These are phyloP conservation scores for Atherinosoma microstoma DNA, from an alignment of 2,797 vertebrate genomes.

Conservation along the genomic window DNA sequence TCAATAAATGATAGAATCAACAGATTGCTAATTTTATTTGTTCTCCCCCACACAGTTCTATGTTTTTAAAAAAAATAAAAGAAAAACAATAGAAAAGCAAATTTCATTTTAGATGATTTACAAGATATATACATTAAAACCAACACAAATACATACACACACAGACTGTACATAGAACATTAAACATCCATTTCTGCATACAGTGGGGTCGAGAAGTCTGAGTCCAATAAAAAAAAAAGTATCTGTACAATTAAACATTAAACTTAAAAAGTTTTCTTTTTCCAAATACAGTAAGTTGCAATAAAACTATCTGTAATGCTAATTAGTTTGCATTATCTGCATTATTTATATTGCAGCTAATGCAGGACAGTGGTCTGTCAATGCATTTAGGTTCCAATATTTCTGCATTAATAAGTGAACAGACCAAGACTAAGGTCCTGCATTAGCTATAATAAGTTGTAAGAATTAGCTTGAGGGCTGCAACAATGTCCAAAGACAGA, in stretches of 20 bases:
- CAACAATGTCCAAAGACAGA: neutral
- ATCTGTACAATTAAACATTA: neutral
- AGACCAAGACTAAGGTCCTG: neutral
- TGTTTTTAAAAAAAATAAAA: conserved; percentile 58
- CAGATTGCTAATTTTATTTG: conserved; percentile 39
- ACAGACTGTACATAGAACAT: conserved; percentile 70
- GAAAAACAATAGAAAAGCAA: conserved; percentile 60
- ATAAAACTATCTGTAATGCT: neutral
- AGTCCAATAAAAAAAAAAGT: conserved; percentile 21
- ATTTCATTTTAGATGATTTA: conserved; percentile 61
- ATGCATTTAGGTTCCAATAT: neutral
- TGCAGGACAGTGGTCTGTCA: neutral
- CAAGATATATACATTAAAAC: conserved; percentile 85
- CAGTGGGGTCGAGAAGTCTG: conserved; percentile 48
- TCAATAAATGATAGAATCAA: conserved; percentile 15
- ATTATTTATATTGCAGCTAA: neutral
- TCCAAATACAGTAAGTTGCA: neutral
- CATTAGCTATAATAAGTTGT: neutral
- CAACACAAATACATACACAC: conserved; percentile 80
- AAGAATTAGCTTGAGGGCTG: neutral
- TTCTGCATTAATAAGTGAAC: neutral
- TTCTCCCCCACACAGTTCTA: conserved; percentile 26
- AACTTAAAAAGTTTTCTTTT: neutral
- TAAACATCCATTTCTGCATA: conserved; percentile 51
- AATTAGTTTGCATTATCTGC: neutral